Percentiles rank a stretch among this genome's conserved stretches.
Evolutionary conservation across 2,888 invertebrate genomes (phyloP).

Genomic region (Colletes collaris): DNA sequence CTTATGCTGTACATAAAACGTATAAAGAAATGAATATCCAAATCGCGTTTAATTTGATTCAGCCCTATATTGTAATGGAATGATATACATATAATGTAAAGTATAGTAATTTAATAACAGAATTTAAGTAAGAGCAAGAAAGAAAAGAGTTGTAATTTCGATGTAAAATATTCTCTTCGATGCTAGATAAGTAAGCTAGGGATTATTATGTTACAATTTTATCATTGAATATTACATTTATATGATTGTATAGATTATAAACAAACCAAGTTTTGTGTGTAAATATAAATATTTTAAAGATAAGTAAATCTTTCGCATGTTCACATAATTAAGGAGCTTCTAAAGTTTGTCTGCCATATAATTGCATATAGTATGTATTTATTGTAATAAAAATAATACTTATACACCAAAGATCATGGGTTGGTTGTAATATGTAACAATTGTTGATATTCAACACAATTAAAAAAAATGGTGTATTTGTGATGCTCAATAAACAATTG

Average conservation of each 20-base stretch:
- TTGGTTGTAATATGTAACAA: conserved; percentile 52
- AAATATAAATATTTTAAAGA: conserved; percentile 76
- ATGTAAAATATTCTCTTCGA: conserved; percentile 82
- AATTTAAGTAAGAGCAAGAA: conserved; percentile 42
- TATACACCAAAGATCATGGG: conserved; percentile 68
- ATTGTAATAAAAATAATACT: conserved; percentile 61
- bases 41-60: conserved; percentile 73
- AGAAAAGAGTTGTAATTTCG: conserved; percentile 78
- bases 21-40: conserved; percentile 61
- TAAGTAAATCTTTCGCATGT: conserved; percentile 78
- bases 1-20: conserved; percentile 70
- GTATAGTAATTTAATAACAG: conserved; percentile 70
- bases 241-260: conserved; percentile 81
- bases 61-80: conserved; percentile 76
- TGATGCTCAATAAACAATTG: conserved; percentile 67
- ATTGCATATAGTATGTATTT: conserved; percentile 63
- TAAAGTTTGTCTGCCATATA: conserved; percentile 71
- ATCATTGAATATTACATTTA: conserved; percentile 81
- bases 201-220: conserved; percentile 81
- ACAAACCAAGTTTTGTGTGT: conserved; percentile 79
- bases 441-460: conserved; percentile 52
- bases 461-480: conserved; percentile 53
- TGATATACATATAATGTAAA: conserved; percentile 78
- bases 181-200: conserved; percentile 79
- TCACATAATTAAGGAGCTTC: conserved; percentile 79